Evolutionary conservation across 2,797 vertebrate species (phyloP).

Genomic region (Synanceia verrucosa): DNA sequence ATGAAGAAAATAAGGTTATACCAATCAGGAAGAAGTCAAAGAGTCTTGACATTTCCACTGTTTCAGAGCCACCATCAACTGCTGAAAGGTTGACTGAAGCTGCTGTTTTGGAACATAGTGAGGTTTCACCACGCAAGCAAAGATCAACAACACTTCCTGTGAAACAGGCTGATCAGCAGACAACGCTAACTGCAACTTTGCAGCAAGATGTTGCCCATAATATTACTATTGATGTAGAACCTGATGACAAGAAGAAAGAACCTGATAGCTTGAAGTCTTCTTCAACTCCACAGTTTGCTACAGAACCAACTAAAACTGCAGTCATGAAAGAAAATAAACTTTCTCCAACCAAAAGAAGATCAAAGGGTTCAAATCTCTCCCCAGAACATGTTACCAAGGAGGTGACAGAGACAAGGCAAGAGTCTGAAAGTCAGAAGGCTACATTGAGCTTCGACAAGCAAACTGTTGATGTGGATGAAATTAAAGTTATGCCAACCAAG

Average conservation of each 20-base stretch:
- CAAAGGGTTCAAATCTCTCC: background rate
- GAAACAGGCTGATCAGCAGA: background rate
- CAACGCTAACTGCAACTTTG: background rate
- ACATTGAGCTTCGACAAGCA: background rate
- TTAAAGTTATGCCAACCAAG: slow-evolving; percentile 8
- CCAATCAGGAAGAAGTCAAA: slow-evolving; percentile 3
- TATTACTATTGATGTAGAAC: background rate
- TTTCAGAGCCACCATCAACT: background rate
- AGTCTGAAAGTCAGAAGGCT: background rate
- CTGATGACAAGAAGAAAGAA: background rate
- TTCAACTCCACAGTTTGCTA: background rate
- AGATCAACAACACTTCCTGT: slow-evolving; percentile 19
- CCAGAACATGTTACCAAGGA: background rate
- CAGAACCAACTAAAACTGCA: background rate
- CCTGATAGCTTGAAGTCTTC: background rate
- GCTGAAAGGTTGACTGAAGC: background rate
- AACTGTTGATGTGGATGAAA: background rate
- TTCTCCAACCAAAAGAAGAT: slow-evolving; percentile 28
- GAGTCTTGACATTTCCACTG: background rate
- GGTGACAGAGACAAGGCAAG: background rate
- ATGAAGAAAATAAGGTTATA: background rate
- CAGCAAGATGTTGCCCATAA: background rate
- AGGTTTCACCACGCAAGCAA: slow-evolving; percentile 19
- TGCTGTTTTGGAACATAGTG: background rate
- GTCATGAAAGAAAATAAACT: background rate